Base-by-base conservation (phyloP, 2,888 invertebrate genomes). In the Ectemnius lituratus region DNA sequence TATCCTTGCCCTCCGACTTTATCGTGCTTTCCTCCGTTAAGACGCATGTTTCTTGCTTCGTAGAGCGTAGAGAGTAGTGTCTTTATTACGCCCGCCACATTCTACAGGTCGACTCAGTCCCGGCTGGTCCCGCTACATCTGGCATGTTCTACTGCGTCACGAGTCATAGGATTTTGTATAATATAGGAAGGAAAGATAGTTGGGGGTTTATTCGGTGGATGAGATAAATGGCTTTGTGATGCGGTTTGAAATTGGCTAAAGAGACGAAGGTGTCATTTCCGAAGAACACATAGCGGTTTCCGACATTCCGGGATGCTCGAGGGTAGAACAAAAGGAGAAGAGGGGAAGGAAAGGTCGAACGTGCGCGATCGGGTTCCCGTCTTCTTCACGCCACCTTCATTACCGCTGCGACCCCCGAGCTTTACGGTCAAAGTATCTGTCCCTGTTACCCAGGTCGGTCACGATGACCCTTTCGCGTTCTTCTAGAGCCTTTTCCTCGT, bases 21-120 rank as follows among this genome's bases (percentile, higher is more conserved):
- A 52, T 70, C 70, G 64, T 47, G 60, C 62, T 75, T 78, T 74
- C 80, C 81, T 75, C 80, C 75, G 81, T 81, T 81, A 76, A 76
- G 75, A 77, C 75, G 75, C 79, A 59, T 60, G 82, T 73, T 79
- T 84, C 80, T 82, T 84, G 82, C 85, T 77, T 79, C 81, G 79
- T 76, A 80, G 76, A 80, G 75, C 81, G 77, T 77, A 76, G 74
- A 79, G 81, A 80, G 79, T 84, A 83, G 85, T 85, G 86, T 86
- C 88, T 87, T 86, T 85, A 87, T 87, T 87, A 85, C 84, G 82
- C 76, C 57, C 78, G 75, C 75, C 82, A 85, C 87, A 87, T 87
- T 87, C 87, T 85, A 85, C 85, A 83, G 84, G 79, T 71, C 75
- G 82, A 84, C 84, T 86, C 87, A 81, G 73, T 58, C 67, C 28